Base-by-base conservation (phyloP, 2,888 invertebrate species). In the Camptogramma bilineatum region DNA sequence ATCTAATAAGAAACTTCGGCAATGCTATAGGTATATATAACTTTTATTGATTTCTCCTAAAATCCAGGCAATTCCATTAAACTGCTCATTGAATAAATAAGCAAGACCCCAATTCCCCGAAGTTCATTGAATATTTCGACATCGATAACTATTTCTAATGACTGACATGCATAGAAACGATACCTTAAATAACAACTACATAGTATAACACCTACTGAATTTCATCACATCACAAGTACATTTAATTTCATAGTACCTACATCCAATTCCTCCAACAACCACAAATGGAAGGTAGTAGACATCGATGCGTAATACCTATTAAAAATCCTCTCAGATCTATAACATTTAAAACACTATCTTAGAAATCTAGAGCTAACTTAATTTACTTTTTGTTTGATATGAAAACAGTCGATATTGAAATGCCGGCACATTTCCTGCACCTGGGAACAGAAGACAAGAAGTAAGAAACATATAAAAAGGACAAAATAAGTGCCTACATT, bases 361-460 rank as follows among this genome's bases (percentile, higher is more conserved):
- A 50, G 8, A 34, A 62, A 63, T 50, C 69, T 70, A 64, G 62
- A 28, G 28, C 28, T 28, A 69, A 71, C 70, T 84, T 87, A 88
- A 63, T 86, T 85, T 68, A 78, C 79, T 84, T 93, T 90, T 87
- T 90, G 87, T 76, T 91, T 91, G 81, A 93, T 92, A 80, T 82
- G 88, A 93, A 99, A 98, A 90, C 98, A 98, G 77, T 96, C 93
- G 78, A 98, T 97, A 79, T 96, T 96, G 90, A 99, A 98, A 90
- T 99, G 98, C 69, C 95, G 94, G 85, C 98, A 98, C 98, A 99
- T 98, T 92, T 99, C 98, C 76, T 96, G 96, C n/a, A 99, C 97
- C 97, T 98, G 92, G 1, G 39, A 94, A 94, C 67, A 24, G 53
- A 64, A 60, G 16, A 42, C 10, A 13, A 44, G 1, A 13, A 10